phyloP scores from a whole-genome alignment of 1,140 invertebrate genomes.

The Drosophila baimaii region DNA sequence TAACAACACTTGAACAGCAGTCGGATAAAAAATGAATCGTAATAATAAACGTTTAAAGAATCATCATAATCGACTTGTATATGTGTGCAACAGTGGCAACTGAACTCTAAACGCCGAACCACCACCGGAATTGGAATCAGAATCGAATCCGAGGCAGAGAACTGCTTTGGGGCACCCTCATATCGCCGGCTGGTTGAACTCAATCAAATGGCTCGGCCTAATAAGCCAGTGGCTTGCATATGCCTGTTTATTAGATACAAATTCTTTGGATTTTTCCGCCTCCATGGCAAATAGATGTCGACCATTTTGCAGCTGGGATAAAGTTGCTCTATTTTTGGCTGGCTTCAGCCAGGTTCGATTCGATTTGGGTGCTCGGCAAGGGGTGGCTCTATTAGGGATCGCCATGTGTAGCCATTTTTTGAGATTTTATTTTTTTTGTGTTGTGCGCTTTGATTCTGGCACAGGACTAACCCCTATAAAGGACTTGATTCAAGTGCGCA shows the following conservation, averaged over 20 bases:
- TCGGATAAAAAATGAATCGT: constrained; percentile 7
- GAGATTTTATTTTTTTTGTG: constrained; percentile 17
- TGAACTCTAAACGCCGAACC: constrained; percentile 16
- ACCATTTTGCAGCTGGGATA: constrained; percentile 66
- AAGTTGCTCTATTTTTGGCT: constrained; percentile 62
- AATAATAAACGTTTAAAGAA: constrained; percentile 56
- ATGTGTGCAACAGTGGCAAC: constrained; percentile 59
- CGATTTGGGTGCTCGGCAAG: constrained; percentile 35
- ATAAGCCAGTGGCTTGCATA: constrained; percentile 69
- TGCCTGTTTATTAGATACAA: constrained; percentile 81
- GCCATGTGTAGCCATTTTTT: constrained; percentile 76
- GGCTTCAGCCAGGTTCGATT: too few relatives aligned
- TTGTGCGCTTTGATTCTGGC: constrained; percentile 44
- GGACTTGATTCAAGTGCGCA: constrained; percentile 71
- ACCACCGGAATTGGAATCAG: constrained; percentile 25
- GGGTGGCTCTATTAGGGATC: constrained; percentile 49
- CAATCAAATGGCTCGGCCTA: constrained; percentile 73
- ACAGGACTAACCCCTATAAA: constrained; percentile 62
- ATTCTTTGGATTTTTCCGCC: constrained; percentile 53
- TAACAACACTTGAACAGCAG: constrained; percentile 48
- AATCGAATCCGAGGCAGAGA: background rate
- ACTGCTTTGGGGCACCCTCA: constrained; percentile 63
- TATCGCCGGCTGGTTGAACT: constrained; percentile 47
- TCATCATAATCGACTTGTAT: constrained; percentile 62
- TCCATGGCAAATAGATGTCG: constrained; percentile 58